Evolutionary conservation across 2,797 vertebrate genomes (phyloP).

Genomic region (Anguilla anguilla): DNA sequence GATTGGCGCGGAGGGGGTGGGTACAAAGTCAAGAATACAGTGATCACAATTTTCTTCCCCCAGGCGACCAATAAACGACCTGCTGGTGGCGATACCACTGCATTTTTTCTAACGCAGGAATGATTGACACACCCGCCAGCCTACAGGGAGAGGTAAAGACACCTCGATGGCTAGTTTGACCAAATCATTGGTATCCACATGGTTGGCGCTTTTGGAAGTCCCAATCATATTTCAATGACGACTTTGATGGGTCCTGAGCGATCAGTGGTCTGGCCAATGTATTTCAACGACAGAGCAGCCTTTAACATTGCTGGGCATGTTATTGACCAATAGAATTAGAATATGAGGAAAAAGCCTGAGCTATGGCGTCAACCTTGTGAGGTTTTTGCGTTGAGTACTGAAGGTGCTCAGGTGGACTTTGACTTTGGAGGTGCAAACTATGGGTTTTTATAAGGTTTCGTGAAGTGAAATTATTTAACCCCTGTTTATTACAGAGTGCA

Average conservation of each 20-base stretch:
- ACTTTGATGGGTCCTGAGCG: background rate
- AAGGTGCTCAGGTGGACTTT: background rate
- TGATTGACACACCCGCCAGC: background rate
- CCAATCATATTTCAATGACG: slow-evolving; percentile 36
- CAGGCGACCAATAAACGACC: slow-evolving; percentile 33
- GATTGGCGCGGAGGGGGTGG: slow-evolving; percentile 32
- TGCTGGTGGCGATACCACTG: background rate
- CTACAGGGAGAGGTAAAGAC: background rate
- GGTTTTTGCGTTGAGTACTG: background rate
- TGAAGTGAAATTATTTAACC: too few relatives aligned
- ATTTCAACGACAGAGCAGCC: background rate
- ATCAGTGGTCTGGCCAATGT: slow-evolving; percentile 27
- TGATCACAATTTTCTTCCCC: background rate
- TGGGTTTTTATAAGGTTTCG: background rate
- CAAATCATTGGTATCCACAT: slow-evolving; percentile 23
- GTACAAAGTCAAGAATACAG: background rate
- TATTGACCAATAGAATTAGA: background rate
- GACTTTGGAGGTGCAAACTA: background rate
- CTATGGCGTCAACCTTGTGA: background rate
- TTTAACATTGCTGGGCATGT: slow-evolving; percentile 18
- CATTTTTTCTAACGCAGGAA: background rate
- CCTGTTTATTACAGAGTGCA: background rate
- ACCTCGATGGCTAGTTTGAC: slow-evolving; percentile 8
- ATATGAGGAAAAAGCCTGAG: background rate
- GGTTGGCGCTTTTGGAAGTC: slow-evolving; percentile 21